Conservation (phyloP, 2,888 invertebrate species). For the Chrysolina americana region DNA sequence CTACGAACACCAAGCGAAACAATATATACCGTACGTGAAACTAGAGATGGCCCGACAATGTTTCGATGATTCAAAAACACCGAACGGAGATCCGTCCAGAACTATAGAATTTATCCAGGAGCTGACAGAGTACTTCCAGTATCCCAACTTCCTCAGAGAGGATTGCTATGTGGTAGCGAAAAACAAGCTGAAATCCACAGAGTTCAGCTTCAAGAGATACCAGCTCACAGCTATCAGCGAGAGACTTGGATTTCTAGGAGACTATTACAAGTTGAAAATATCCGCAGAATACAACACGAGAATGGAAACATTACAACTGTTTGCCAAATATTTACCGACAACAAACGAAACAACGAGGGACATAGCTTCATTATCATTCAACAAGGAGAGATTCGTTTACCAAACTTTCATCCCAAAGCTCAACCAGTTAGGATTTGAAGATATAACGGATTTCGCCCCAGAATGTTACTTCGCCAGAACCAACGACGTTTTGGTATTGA, state of each 20-base stretch:
- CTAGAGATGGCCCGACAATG: conserved; percentile 24
- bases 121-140: conserved; percentile 28
- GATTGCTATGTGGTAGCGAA: conserved; percentile 54
- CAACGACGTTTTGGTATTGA: conserved; percentile 64
- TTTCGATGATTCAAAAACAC: neutral
- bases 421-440: conserved; percentile 59
- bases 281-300: neutral
- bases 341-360: conserved; percentile 44
- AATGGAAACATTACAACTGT: conserved; percentile 42
- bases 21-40: conserved; percentile 32
- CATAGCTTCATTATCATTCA: conserved; percentile 46
- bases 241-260: conserved; percentile 58
- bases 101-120: conserved; percentile 20
- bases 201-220: conserved; percentile 49
- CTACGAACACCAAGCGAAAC: conserved; percentile 32
- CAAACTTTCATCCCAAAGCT: conserved; percentile 61
- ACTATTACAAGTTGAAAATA: conserved; percentile 54
- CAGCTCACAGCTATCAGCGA: conserved; percentile 47
- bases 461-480: conserved; percentile 63
- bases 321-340: conserved; percentile 56
- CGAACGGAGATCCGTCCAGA: neutral
- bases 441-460: conserved; percentile 58
- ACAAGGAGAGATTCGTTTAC: conserved; percentile 66
- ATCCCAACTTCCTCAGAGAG: conserved; percentile 48
- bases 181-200: conserved; percentile 48